Base-by-base conservation (phyloP, 2,888 invertebrate genomes). In the Scrobipalpa atriplicella region DNA sequence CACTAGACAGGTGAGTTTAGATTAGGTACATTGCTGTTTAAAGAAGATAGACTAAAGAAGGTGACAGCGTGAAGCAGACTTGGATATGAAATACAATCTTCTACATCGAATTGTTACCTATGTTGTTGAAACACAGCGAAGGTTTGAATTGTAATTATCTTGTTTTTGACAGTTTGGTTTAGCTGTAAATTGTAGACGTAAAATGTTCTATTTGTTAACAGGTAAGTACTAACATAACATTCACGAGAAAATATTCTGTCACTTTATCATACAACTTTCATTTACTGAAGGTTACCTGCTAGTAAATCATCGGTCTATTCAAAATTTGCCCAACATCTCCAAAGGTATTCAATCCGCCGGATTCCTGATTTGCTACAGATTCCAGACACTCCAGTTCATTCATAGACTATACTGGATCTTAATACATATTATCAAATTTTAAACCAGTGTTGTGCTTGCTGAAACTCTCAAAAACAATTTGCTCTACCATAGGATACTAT, bases 1-100 rank as follows among this genome's bases (percentile, higher is more conserved):
- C 99, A 70, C 93, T 98, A 68, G 99, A 99, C 94, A 96, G 97
- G 97, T 97, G 87, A 94, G 95, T 92, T 63, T 71, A 43, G 54
- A 18, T 52, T 29, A 29, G 2, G 2, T 29, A 29, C 29, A 29
- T 29, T 29, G 29, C 29, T 29, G 29, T 16, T 13, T 51, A 9
- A 9, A 16, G 51, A n/a, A 51, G 51, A 7, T 16, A 8, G n/a
- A 16, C 3, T 29, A 29, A 29, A 29, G 29, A 29, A 3, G 29
- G 29, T 29, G 29, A 5, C 29, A 29, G 29, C 29, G 5, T 29
- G 29, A 5, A 29, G 29, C 29, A 2, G 29, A 3, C 29, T 29
- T 29, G 29, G 29, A 29, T 29, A 5, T 29, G 29, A 43, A 10
- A 43, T 13, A 51, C 1, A 41, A 41, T 41, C 1, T 41, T 41